Evolutionary conservation across 2,888 invertebrate genomes (phyloP).

Genomic region (Thelaira solivaga): DNA sequence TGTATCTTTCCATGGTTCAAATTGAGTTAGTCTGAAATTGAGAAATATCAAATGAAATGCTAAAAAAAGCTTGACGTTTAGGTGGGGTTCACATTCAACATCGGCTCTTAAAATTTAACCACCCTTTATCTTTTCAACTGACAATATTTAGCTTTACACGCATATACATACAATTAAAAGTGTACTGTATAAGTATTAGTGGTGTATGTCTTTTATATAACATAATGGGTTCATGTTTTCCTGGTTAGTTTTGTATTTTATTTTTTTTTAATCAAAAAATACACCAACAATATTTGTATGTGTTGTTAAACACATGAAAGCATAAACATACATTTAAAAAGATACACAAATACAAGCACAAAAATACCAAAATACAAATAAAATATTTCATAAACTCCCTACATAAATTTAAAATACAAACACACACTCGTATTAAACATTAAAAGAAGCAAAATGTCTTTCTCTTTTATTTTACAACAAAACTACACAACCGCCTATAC

Average conservation of each 20-base stretch:
- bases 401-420: constrained; percentile 33
- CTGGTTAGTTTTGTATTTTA: constrained; percentile 6
- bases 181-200: constrained; percentile 56
- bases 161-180: constrained; percentile 69
- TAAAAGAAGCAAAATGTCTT: constrained; percentile 25
- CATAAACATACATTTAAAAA: background rate
- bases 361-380: constrained; percentile 18
- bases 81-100: no score
- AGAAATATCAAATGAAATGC: no score
- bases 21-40: no score
- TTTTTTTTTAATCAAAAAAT: constrained; percentile 1
- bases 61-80: no score
- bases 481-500: no score
- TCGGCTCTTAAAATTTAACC: no score
- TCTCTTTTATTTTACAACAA: constrained; percentile 20
- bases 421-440: background rate
- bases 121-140: no score
- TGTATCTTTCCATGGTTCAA: no score
- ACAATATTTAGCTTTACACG: no score
- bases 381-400: constrained; percentile 56
- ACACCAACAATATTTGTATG: constrained; percentile 12
- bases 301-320: background rate
- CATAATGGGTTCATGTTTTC: constrained; percentile 71
- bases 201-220: constrained; percentile 64
- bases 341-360: background rate